Evolutionary conservation across 2,797 vertebrate genomes (phyloP), one percentile per base, ranked within the genome.

Genomic region (Triplophysa yarkandensis): DNA sequence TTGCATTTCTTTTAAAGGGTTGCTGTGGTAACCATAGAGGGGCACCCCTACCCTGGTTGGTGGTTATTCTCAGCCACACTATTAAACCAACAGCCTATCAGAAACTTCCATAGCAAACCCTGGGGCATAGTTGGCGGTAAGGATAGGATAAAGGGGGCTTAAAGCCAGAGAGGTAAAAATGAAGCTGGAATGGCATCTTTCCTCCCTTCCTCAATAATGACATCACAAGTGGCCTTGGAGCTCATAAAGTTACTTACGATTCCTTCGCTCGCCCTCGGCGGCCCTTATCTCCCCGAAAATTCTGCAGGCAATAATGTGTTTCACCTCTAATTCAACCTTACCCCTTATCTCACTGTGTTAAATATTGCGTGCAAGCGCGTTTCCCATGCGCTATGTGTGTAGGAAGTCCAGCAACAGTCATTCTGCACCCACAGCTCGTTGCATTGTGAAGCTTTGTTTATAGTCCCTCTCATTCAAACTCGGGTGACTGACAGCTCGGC

Each of bases 1-100:
- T 27, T 70, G 69, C 4, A 8, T 65, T 77, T 64, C 77, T 71
- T 77, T 80, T 88, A 83, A 86, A 79, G 79, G 85, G 92, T 92
- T 93, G 88, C 89, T 88, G 87, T 90, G 89, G 91, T 83, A 90
- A 93, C 89, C 70, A 58, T 86, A 79, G 87, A 78, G 88, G 87
- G 88, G 86, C 85, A 86, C 86, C 87, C 65, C 34, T 81, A 80
- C 86, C 85, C 85, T 90, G 89, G 86, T 92, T 92, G 89, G 91
- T 88, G 88, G 87, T 90, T 91, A 92, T 90, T 90, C 86, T 89
- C 89, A 91, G 89, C 86, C 91, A 88, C 87, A 87, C 90, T 86
- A 78, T 87, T 84, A 86, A 88, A 77, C 78, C 76, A 78, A 82
- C 82, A 90, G 85, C 90, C 90, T 89, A 91, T 90, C 19, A 28